A percentile compares a stretch with the other conserved stretches of the same genome.
Evolutionary conservation across 2,888 invertebrate genomes (phyloP).

Genomic region (Cotesia congregata): DNA sequence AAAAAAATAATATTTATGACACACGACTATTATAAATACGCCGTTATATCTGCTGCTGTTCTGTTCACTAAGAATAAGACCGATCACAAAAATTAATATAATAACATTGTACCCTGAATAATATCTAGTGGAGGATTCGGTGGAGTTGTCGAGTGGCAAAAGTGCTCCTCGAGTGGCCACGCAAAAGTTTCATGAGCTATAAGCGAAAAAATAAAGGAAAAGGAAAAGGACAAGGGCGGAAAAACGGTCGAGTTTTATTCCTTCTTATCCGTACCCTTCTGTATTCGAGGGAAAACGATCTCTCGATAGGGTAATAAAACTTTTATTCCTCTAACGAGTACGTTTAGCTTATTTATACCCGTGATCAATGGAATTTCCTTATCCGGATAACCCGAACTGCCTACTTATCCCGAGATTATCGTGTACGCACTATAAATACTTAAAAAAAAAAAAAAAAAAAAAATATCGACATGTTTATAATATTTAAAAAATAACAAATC

Average conservation of each 20-base stretch:
- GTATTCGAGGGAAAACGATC: slow-evolving; percentile 45
- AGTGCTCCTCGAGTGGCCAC: slow-evolving; percentile 27
- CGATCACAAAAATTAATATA: too few species aligned
- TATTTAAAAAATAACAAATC: slow-evolving; percentile 1
- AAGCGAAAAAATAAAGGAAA: slow-evolving; percentile 36
- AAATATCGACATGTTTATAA: not conserved
- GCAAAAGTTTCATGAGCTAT: slow-evolving; percentile 26
- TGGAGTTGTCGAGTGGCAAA: slow-evolving; percentile 34
- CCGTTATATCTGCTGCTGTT: too few species aligned
- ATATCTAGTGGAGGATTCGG: too few species aligned
- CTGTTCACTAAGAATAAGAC: too few species aligned
- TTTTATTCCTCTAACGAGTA: slow-evolving; percentile 65
- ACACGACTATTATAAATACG: too few species aligned
- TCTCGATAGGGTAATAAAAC: slow-evolving; percentile 62
- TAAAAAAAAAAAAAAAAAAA: not conserved
- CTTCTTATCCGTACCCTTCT: slow-evolving; percentile 40
- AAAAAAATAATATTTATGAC: too few species aligned
- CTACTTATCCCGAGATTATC: slow-evolving; percentile 5
- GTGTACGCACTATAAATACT: slow-evolving; percentile 17
- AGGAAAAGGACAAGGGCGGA: slow-evolving; percentile 23
- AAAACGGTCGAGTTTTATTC: slow-evolving; percentile 34
- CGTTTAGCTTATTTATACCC: slow-evolving; percentile 63
- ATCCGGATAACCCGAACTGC: slow-evolving; percentile 41
- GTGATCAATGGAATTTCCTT: slow-evolving; percentile 54
- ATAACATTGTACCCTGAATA: too few species aligned